Conservation (phyloP, 2,888 invertebrate species). For the Notodonta ziczac region DNA sequence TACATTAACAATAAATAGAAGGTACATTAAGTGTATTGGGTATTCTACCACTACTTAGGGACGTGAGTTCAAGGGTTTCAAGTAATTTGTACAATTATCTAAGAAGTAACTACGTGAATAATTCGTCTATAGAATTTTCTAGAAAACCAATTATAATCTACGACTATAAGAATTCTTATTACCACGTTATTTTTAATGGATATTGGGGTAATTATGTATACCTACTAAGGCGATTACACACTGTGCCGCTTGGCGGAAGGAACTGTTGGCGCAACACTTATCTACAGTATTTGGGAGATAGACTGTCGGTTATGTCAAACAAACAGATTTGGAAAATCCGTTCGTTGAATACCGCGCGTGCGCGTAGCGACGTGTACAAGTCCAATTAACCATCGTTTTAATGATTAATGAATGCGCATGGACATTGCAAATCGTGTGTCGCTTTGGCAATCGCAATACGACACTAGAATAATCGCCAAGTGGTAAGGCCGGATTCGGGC, state of each 20-base stretch:
- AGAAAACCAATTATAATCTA: slow-evolving; percentile 57
- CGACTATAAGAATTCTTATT: slow-evolving; percentile 42
- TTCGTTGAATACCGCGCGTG: no score
- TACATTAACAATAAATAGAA: slow-evolving; percentile 36
- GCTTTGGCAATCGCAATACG: no score
- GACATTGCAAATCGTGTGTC: not conserved
- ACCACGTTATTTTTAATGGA: slow-evolving; percentile 17
- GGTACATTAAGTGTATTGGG: slow-evolving; percentile 47
- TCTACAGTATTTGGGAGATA: no score
- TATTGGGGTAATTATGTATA: slow-evolving; percentile 5
- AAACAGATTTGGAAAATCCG: not conserved
- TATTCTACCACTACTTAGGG: slow-evolving; percentile 70
- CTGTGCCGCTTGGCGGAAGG: no score
- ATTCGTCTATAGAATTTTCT: slow-evolving; percentile 65
- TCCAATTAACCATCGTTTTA: no score
- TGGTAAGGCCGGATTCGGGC: slow-evolving; percentile 23
- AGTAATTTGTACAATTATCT: slow-evolving; percentile 75
- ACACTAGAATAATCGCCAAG: not conserved
- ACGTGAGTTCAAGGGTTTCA: slow-evolving; percentile 81
- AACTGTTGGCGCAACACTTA: no score
- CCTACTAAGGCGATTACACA: no score
- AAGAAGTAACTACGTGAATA: slow-evolving; percentile 56
- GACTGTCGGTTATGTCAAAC: not conserved
- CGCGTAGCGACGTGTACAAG: not conserved
- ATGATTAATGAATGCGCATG: no score